Evolutionary conservation across 2,888 invertebrate species (phyloP).

Genomic region (Cantharis flavilabris): DNA sequence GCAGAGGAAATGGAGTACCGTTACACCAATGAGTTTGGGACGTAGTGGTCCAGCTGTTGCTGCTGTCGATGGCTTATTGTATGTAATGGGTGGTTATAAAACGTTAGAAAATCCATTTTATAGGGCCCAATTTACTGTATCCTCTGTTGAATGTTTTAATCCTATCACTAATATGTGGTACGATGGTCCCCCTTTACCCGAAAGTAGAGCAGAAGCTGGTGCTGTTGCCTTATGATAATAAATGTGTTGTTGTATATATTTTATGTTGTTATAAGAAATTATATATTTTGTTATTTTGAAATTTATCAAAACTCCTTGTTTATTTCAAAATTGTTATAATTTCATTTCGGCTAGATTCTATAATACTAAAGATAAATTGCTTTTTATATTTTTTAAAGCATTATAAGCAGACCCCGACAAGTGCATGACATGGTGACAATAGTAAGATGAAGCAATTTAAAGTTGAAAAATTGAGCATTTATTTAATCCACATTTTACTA

Average conservation of each 20-base stretch:
- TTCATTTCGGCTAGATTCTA: background rate
- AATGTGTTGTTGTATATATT: background rate
- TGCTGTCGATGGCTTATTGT: conserved; percentile 79
- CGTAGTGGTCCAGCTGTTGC: conserved; percentile 85
- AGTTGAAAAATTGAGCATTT: background rate
- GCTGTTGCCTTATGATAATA: conserved; percentile 74
- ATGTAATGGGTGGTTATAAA: conserved; percentile 85
- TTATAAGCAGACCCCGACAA: background rate
- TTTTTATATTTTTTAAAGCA: background rate
- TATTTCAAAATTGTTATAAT: background rate
- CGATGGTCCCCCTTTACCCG: conserved; percentile 77
- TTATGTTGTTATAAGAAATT: background rate
- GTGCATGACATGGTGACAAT: background rate
- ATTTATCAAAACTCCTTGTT: background rate
- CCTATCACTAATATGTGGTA: conserved; percentile 79
- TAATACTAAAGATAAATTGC: background rate
- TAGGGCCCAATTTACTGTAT: conserved; percentile 81
- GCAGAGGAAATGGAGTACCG: conserved; percentile 78
- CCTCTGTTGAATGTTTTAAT: conserved; percentile 84
- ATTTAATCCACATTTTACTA: background rate
- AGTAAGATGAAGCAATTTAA: background rate
- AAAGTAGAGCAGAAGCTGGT: conserved; percentile 85
- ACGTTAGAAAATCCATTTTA: conserved; percentile 81
- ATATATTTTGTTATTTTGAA: background rate
- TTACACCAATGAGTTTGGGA: conserved; percentile 73